phyloP scores from a whole-genome alignment of 1,140 invertebrate genomes.

The Dendrolimus kikuchii region DNA sequence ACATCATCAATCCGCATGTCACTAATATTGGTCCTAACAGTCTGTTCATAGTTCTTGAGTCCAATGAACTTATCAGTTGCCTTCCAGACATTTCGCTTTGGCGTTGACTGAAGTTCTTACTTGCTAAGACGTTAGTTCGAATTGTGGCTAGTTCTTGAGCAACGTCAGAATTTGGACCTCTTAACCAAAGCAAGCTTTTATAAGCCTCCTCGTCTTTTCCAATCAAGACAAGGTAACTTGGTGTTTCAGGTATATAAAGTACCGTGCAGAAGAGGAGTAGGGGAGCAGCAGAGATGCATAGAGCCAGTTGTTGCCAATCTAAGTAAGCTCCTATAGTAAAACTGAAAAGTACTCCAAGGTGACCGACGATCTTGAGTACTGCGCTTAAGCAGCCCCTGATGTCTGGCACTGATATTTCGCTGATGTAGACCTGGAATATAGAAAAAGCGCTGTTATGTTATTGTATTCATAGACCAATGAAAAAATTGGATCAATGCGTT shows the following conservation, averaged over 20 bases:
- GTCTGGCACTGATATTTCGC: constrained; percentile 91
- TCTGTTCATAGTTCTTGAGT: constrained; percentile 61
- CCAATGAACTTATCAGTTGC: constrained; percentile 48
- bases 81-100: constrained; percentile 63
- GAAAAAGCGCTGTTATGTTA: neutral
- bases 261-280: constrained; percentile 73
- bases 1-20: constrained; percentile 90
- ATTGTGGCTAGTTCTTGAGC: constrained; percentile 80
- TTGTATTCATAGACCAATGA: neutral
- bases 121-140: constrained; percentile 76
- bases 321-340: constrained; percentile 88
- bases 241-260: constrained; percentile 80
- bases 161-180: constrained; percentile 83
- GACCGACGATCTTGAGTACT: constrained; percentile 87
- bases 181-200: constrained; percentile 83
- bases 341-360: constrained; percentile 87
- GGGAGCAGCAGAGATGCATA: constrained; percentile 83
- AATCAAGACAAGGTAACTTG: constrained; percentile 76
- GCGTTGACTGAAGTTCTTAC: constrained; percentile 65
- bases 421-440: constrained; percentile 86
- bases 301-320: constrained; percentile 87
- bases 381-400: constrained; percentile 90
- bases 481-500: neutral
- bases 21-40: constrained; percentile 80
- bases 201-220: constrained; percentile 80